Base-by-base conservation (phyloP, 1,140 invertebrate species). In the Sycobia sp. region DNA sequence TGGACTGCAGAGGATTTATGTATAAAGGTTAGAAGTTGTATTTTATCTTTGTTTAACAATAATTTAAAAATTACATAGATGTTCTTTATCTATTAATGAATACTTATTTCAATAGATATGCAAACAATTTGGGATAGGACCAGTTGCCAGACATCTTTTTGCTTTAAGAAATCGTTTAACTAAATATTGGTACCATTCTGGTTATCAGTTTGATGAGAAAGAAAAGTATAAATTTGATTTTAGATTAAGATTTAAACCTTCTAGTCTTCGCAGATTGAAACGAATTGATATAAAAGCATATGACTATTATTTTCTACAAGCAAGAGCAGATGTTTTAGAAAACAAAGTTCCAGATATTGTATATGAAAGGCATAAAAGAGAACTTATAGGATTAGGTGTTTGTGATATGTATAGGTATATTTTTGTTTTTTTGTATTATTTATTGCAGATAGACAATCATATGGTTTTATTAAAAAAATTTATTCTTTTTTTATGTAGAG, bases 281-380 rank as follows among this genome's bases (percentile, higher is more conserved):
- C 84, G 84, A 56, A 78, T 90, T 36, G 93, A 95, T 81, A 67
- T 78, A 22, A 85, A 86, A 53, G 89, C 92, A 13, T 93, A 92
- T 72, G 86, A 93, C 70, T 95, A 94, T 79, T 91, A 90, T 75
- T 95, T 93, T 76, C 86, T 89, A 77, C 94, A 96, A 88, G 89
- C 89, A 29, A 82, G 90, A 36, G 83, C 85, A 72, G 93, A 94
- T 84, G 87, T 95, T 16, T 80, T 93, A 36, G 83, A 90, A 43
- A 91, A 89, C 70, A 88, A 88, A 72, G 89, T 96, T 65, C 82
- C 86, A 18, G 91, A 92, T 73, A 88, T 93, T 54, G 84, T 86
- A 59, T 91, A 90, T 81, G 88, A 90, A 34, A 87, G 88, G 62
- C 86, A 89, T 66, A 90, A 90, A 75, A 79, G 86, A 47, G 88